phyloP scores from a whole-genome alignment of 2,888 invertebrate species.

The Charanyca ferruginea region DNA sequence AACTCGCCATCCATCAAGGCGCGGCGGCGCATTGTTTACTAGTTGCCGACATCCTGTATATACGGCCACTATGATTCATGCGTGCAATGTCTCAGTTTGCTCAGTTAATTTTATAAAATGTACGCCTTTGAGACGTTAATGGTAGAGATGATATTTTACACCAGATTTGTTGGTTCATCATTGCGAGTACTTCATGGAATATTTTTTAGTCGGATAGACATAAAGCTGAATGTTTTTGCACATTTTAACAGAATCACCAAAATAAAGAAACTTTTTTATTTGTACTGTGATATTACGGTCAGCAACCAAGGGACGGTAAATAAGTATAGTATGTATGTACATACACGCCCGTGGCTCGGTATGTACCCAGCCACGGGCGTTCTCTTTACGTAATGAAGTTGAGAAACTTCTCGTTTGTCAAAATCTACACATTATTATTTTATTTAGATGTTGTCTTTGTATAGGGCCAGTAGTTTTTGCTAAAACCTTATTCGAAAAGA shows the following conservation, averaged over 20 bases:
- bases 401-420: background rate
- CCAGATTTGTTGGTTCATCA: conserved; percentile 4
- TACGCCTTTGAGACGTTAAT: conserved; percentile 39
- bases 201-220: background rate
- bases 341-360: no score
- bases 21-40: conserved; percentile 44
- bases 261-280: background rate
- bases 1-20: conserved; percentile 29
- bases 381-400: conserved; percentile 9
- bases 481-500: background rate
- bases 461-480: background rate
- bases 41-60: conserved; percentile 48
- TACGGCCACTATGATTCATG: conserved; percentile 50
- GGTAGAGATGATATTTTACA: conserved; percentile 46
- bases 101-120: conserved; percentile 46
- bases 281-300: background rate
- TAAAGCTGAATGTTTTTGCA: background rate
- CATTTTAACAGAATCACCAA: background rate
- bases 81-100: conserved; percentile 41
- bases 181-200: background rate
- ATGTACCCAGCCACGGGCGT: background rate
- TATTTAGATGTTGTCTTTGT: background rate
- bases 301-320: background rate
- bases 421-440: background rate
- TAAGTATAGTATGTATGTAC: background rate